Conservation (phyloP, 1,140 invertebrate genomes). For the Scylla paramamosain region DNA sequence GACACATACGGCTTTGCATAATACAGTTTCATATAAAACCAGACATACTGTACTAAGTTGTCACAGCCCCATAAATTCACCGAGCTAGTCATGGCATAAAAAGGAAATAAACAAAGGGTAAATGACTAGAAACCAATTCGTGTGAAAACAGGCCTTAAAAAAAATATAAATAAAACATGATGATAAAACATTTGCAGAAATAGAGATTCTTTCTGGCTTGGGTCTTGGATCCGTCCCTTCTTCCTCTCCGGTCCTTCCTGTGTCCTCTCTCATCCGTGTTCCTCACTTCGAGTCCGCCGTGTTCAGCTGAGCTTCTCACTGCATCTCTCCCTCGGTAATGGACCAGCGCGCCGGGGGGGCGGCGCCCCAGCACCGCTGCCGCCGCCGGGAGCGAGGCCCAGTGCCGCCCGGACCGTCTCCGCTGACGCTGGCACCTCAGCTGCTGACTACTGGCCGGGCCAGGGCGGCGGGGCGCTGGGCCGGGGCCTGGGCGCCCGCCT, state of each 20-base stretch:
- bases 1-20: conserved; percentile 77
- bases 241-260: conserved; percentile 56
- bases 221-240: conserved; percentile 60
- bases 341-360: conserved; percentile 68
- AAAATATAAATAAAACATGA: conserved; percentile 46
- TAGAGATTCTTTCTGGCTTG: conserved; percentile 73
- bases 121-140: conserved; percentile 76
- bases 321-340: conserved; percentile 70
- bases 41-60: conserved; percentile 76
- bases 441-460: conserved; percentile 31
- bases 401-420: not conserved
- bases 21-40: conserved; percentile 76
- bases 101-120: conserved; percentile 76
- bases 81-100: conserved; percentile 77
- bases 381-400: not conserved
- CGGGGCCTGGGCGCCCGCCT: conserved; percentile 28
- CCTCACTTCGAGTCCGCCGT: conserved; percentile 69
- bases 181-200: conserved; percentile 74
- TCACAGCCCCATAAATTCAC: conserved; percentile 77
- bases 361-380: not conserved
- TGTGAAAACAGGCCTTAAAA: conserved; percentile 70
- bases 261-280: conserved; percentile 71
- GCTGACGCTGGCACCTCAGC: not conserved
- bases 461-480: not conserved
- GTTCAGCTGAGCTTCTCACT: conserved; percentile 74